phyloP scores from a whole-genome alignment of 2,888 invertebrate genomes.

The Leptopilina myrica region DNA sequence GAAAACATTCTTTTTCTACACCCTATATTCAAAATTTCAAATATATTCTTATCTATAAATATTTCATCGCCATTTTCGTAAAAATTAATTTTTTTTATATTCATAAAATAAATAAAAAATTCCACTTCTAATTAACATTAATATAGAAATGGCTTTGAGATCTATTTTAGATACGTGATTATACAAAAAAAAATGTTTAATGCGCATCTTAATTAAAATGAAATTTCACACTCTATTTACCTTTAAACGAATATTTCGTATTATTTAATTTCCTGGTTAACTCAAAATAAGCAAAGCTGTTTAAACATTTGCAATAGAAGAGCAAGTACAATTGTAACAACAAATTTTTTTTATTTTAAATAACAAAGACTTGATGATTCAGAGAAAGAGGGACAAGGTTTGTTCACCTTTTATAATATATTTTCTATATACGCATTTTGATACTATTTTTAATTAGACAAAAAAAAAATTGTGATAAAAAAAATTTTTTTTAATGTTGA shows the following conservation, averaged over 20 bases:
- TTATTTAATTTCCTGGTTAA: constrained; percentile 7
- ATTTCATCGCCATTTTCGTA: no score
- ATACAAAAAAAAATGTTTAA: background rate
- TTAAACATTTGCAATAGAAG: constrained; percentile 1
- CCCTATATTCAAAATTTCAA: no score
- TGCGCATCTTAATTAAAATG: background rate
- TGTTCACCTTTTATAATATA: background rate
- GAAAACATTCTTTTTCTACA: no score
- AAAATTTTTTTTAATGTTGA: background rate
- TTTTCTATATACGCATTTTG: background rate
- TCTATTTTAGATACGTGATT: background rate
- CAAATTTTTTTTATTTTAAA: background rate
- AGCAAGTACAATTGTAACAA: background rate
- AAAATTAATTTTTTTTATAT: no score
- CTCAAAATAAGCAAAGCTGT: constrained; percentile 12
- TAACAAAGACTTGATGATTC: background rate
- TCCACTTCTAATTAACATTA: no score
- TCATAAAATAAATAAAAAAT: no score
- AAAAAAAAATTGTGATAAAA: background rate
- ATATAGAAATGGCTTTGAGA: background rate
- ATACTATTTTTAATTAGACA: background rate
- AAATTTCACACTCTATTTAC: constrained; percentile 7
- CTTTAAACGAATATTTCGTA: background rate
- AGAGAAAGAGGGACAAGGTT: background rate
- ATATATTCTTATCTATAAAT: no score